Base-by-base conservation (phyloP, 1,140 invertebrate genomes). In the Eumeta japonica region DNA sequence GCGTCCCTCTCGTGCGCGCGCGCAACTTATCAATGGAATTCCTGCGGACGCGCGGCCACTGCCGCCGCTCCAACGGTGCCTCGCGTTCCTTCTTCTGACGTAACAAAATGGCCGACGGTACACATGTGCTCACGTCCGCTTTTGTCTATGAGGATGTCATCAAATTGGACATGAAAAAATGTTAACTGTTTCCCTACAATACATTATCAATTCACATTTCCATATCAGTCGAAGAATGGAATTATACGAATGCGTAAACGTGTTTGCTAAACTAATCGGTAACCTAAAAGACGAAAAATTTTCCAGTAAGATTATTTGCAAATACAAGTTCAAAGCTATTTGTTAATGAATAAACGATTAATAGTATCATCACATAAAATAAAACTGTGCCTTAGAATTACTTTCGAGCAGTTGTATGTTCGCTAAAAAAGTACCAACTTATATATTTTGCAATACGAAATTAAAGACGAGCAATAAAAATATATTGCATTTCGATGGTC, bases 11-110 rank as follows among this genome's bases (percentile, higher is more conserved):
- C 54, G 43, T 12, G 24, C 29, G 18, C 59, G 52, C 48, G 48
- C 51, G 46, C 51, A 49, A 67, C 48, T 73, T 73, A 73, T 73
- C 62, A 73, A 73, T 73, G 63, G 62, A 67, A 73, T 73, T 65
- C 68, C 57, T 65, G 53, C 50, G 53, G 47, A 5, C 32, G 12
- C 50, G 50, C 46, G 52, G 55, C 51, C 53, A 52, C 57, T 43
- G 39, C 41, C 39, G 39, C 41, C 38, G 38, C 33, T 43, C 36
- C 46, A 56, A 58, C 57, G 55, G 56, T 60, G 55, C 59, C 57
- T 55, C 58, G 48, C 55, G 59, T 59, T 58, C 48, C 56, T 54
- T 50, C 36, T 45, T 43, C 51, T 60, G 58, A 65, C 57, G 59
- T 63, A 58, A 64, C 59, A 64, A 64, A 54, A 67, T 62, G 58